Conservation (phyloP, 1,140 invertebrate species). For the Drosophila gunungcola region DNA sequence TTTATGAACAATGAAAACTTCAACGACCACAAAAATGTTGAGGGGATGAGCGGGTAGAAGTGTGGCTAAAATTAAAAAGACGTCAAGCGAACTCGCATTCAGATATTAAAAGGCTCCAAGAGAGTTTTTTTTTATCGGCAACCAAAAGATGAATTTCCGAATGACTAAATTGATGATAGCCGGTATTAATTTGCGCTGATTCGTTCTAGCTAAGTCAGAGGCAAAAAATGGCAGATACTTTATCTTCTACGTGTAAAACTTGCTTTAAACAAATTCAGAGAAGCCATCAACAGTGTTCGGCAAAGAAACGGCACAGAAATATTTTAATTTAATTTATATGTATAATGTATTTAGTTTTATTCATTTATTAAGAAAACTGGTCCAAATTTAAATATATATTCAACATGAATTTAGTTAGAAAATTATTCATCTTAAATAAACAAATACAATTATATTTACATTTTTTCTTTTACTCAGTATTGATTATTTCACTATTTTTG, state of each 20-base stretch:
- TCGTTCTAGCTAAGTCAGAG: not conserved
- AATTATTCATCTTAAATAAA: too few relatives aligned
- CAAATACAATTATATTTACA: too few relatives aligned
- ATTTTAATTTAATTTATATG: not conserved
- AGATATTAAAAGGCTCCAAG: conserved; percentile 12
- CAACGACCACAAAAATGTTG: conserved; percentile 32
- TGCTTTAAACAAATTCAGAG: not conserved
- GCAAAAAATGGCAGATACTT: not conserved
- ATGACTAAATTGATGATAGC: not conserved
- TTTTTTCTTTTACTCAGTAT: too few relatives aligned
- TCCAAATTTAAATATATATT: too few relatives aligned
- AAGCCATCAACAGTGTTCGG: not conserved
- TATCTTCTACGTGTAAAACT: conserved; percentile 1
- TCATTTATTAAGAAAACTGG: too few relatives aligned
- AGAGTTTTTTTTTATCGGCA: not conserved
- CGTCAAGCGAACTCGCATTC: conserved; percentile 26
- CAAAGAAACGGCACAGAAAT: too few relatives aligned
- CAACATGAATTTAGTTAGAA: too few relatives aligned
- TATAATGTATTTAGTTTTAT: too few relatives aligned
- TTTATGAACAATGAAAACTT: conserved; percentile 75
- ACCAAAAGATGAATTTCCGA: not conserved
- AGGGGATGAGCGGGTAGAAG: not conserved
- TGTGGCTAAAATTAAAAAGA: conserved; percentile 27
- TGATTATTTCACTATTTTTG: too few relatives aligned
- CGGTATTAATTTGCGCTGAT: not conserved